Evolutionary conservation across 1,140 invertebrate species (phyloP), one percentile per base, ranked within the genome.

Genomic region (Melipona quadrifasciata): DNA sequence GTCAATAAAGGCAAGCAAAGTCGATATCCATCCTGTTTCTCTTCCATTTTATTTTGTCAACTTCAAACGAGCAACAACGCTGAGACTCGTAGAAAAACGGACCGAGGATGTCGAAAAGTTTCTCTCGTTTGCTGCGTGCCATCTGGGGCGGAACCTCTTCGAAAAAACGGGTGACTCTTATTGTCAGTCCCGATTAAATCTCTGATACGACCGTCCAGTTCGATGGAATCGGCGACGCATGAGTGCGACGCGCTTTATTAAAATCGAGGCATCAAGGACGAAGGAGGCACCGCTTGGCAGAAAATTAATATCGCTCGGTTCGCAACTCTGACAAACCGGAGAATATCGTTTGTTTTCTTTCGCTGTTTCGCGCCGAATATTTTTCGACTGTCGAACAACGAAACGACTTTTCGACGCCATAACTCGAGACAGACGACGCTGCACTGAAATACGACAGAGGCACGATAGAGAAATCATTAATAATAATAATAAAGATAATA

Each of bases 101-200:
- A n/a, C 0, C 27, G 2, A 67, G 31, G 72, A 67, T 75, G 77
- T n/a, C n/a, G 68, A 70, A 68, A 90, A 90, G 74, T 90, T 89
- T 78, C 74, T 77, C 65, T 68, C 67, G 27, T 4, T 51, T 70
- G 16, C 70, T 51, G 72, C 88, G 85, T 86, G 78, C 76, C 84
- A 74, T 64, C 68, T 80, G 85, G 65, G 86, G 68, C 67, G 75
- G n/a, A 34, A 47, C 8, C 34, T 87, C 86, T 90, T 91, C 86
- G 89, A 86, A 88, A 85, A 88, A 86, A 87, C 86, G 39, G 39
- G 39, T 21, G 71, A 86, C 90, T 86, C 87, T 81, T 89, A 47
- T 47, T 47, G 6, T 47, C 39, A 88, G 85, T 92, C 90, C 86
- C 88, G 90, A 91, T 92, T 88, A 88, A 75, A 87, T 86, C 86